Evolutionary conservation across 2,888 invertebrate species (phyloP).

Genomic region (Invenusta paracnida): DNA sequence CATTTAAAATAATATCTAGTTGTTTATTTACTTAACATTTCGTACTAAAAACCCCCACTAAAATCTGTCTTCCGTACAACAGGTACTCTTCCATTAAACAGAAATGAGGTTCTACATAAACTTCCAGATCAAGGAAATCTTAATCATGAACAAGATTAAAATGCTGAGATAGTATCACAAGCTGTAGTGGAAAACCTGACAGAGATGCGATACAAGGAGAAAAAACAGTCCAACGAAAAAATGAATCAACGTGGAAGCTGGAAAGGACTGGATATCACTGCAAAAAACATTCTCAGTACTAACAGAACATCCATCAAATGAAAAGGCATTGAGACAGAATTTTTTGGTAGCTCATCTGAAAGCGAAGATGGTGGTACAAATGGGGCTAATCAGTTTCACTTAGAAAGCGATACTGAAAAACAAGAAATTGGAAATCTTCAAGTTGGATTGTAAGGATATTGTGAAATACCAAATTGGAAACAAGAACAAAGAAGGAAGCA

Average conservation of each 20-base stretch:
- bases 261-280: background rate
- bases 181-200: background rate
- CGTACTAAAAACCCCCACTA: too few species aligned
- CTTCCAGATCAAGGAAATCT: background rate
- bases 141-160: background rate
- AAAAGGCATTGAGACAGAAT: background rate
- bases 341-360: background rate
- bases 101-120: background rate
- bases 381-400: background rate
- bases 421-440: background rate
- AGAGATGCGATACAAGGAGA: background rate
- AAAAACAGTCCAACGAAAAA: background rate
- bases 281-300: background rate
- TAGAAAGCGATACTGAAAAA: background rate
- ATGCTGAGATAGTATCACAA: background rate
- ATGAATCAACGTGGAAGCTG: background rate
- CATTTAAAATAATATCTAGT: too few species aligned
- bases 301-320: background rate
- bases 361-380: background rate
- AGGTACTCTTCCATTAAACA: background rate
- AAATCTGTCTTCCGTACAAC: background rate
- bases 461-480: background rate
- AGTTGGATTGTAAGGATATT: background rate
- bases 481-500: background rate
- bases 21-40: too few species aligned